A percentile compares a stretch with the other conserved stretches of the same genome.
These are phyloP conservation scores for Cinclus cinclus DNA, from an alignment of 2,113 vertebrate species.

Conservation along the genomic window DNA sequence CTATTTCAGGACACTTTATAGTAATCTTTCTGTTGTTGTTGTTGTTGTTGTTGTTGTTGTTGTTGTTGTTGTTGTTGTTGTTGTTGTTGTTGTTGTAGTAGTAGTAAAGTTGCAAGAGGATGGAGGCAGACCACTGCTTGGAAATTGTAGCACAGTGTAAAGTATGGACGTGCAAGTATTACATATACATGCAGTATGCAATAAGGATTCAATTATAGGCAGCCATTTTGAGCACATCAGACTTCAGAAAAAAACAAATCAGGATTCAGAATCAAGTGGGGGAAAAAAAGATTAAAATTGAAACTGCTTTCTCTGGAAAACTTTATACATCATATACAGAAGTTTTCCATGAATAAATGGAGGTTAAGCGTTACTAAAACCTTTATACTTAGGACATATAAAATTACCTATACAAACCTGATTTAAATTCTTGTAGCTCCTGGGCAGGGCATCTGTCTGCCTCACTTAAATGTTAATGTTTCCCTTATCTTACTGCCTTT, in stretches of 20 bases:
- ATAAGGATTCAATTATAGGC: not conserved
- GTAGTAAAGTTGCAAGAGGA: not conserved
- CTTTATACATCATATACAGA: not conserved
- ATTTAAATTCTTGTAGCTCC: conserved; percentile 5
- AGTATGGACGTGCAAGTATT: not conserved
- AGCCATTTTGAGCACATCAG: not conserved
- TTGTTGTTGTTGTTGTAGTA: not conserved
- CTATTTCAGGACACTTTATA: not conserved
- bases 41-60: not conserved
- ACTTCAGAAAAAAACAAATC: not conserved
- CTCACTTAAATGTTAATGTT: conserved; percentile 9
- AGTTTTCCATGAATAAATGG: not conserved
- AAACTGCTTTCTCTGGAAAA: not conserved
- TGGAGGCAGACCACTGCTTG: not conserved
- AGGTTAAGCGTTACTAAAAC: not conserved
- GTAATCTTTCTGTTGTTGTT: not conserved
- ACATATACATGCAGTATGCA: not conserved
- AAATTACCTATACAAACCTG: not conserved
- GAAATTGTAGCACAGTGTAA: not conserved
- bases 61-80: not conserved
- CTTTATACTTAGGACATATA: not conserved
- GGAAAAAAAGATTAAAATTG: not conserved
- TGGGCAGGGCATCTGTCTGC: not conserved
- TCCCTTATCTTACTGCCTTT: not conserved
- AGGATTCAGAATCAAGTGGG: not conserved